Evolutionary conservation across 1,140 invertebrate species (phyloP).

Genomic region (Oryzaephilus surinamensis): DNA sequence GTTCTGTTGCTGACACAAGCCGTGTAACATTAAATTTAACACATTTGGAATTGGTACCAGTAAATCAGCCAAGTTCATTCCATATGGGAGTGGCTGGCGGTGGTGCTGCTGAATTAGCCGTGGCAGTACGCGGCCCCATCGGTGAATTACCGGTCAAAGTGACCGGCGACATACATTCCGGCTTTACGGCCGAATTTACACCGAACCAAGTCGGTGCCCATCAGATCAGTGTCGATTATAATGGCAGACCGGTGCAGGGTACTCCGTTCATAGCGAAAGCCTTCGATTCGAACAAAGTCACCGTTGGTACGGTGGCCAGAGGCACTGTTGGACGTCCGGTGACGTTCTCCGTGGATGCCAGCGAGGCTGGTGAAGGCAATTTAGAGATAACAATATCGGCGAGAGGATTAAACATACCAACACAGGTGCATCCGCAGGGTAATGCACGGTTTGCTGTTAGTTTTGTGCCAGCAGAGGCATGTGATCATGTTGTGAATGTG

Average conservation of each 20-base stretch:
- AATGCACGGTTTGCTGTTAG: constrained; percentile 84
- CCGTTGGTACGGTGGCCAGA: constrained; percentile 73
- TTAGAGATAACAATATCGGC: constrained; percentile 94
- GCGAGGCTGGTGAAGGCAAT: constrained; percentile 94
- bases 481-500: constrained; percentile 90
- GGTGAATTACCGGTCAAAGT: constrained; percentile 74
- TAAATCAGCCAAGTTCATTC: constrained; percentile 77
- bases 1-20: constrained; percentile 69
- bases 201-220: constrained; percentile 84
- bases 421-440: constrained; percentile 93
- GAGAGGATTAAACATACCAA: constrained; percentile 87
- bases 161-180: constrained; percentile 75
- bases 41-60: constrained; percentile 77
- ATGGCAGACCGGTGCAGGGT: constrained; percentile 73
- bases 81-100: constrained; percentile 81
- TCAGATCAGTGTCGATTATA: constrained; percentile 70
- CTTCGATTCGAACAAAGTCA: constrained; percentile 74
- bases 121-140: constrained; percentile 71
- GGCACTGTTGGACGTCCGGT: constrained; percentile 75
- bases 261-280: constrained; percentile 89
- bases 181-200: constrained; percentile 84
- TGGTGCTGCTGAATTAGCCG: constrained; percentile 74
- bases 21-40: constrained; percentile 66
- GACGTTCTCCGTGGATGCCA: constrained; percentile 91
- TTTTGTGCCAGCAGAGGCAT: constrained; percentile 87